Percentiles rank a stretch among this genome's conserved stretches.
Evolutionary conservation across 2,888 invertebrate genomes (phyloP).

Genomic region (Clistopyga incitator): DNA sequence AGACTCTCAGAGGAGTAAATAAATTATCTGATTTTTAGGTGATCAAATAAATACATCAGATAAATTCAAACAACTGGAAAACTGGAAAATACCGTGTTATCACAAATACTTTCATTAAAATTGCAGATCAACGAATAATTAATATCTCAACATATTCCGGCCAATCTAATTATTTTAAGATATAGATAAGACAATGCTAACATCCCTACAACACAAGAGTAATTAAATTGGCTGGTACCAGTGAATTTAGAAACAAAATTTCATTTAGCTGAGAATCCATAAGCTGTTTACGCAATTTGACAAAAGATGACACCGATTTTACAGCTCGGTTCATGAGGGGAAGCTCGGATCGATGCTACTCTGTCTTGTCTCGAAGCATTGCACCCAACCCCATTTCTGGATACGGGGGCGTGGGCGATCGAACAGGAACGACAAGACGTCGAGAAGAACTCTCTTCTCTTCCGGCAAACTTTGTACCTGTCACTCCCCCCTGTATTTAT

Average conservation of each 20-base stretch:
- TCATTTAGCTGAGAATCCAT: background rate
- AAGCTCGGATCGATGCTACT: slow-evolving; percentile 31
- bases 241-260: too few species aligned
- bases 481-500: slow-evolving; percentile 36
- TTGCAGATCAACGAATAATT: too few species aligned
- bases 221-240: too few species aligned
- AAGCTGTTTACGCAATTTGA: background rate
- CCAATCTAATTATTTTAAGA: too few species aligned
- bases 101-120: too few species aligned
- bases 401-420: slow-evolving; percentile 44
- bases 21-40: too few species aligned
- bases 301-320: slow-evolving; percentile 1
- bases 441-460: slow-evolving; percentile 22
- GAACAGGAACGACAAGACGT: slow-evolving; percentile 31
- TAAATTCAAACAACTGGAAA: too few species aligned
- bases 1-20: too few species aligned
- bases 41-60: too few species aligned
- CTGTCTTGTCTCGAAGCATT: slow-evolving; percentile 11
- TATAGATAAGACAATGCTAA: background rate
- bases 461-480: slow-evolving; percentile 50
- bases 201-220: too few species aligned
- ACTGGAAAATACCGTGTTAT: too few species aligned
- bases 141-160: too few species aligned
- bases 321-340: background rate
- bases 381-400: slow-evolving; percentile 19